phyloP scores from a whole-genome alignment of 2,888 invertebrate genomes.

The Epiblema foenella region DNA sequence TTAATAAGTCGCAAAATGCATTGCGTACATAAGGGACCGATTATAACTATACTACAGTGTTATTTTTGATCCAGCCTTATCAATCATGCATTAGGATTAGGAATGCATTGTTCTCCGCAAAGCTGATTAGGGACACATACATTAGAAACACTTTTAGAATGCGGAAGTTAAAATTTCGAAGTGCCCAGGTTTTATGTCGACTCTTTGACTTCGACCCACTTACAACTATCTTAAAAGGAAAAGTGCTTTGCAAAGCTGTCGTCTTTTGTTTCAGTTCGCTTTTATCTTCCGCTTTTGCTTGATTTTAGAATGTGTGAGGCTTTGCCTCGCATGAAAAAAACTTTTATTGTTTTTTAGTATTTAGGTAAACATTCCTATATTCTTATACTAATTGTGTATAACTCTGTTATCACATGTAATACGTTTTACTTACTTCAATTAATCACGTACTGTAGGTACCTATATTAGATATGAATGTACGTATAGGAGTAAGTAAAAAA shows the following conservation, averaged over 20 bases:
- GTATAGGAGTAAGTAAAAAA: too few relatives aligned
- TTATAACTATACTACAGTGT: too few relatives aligned
- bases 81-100: not conserved
- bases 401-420: too few relatives aligned
- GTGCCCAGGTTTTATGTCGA: not conserved
- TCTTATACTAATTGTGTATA: too few relatives aligned
- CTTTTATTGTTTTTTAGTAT: not conserved
- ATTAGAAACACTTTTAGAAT: slow-evolving; percentile 9
- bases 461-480: too few relatives aligned
- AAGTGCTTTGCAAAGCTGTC: slow-evolving; percentile 13
- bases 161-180: too few relatives aligned
- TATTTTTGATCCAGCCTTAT: slow-evolving; percentile 1
- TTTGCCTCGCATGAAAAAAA: not conserved
- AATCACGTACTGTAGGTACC: too few relatives aligned
- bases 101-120: slow-evolving; percentile 8
- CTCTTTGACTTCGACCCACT: not conserved
- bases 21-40: too few relatives aligned
- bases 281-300: slow-evolving; percentile 3
- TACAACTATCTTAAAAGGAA: slow-evolving; percentile 22
- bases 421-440: too few relatives aligned
- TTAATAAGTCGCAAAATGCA: too few relatives aligned
- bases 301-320: not conserved
- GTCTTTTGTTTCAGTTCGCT: slow-evolving; percentile 15
- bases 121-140: slow-evolving; percentile 6
- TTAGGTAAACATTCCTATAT: not conserved